A percentile compares a stretch with the other conserved stretches of the same genome.
Evolutionary conservation across 1,140 invertebrate genomes (phyloP).

Genomic region (Tetramorium alpestre): DNA sequence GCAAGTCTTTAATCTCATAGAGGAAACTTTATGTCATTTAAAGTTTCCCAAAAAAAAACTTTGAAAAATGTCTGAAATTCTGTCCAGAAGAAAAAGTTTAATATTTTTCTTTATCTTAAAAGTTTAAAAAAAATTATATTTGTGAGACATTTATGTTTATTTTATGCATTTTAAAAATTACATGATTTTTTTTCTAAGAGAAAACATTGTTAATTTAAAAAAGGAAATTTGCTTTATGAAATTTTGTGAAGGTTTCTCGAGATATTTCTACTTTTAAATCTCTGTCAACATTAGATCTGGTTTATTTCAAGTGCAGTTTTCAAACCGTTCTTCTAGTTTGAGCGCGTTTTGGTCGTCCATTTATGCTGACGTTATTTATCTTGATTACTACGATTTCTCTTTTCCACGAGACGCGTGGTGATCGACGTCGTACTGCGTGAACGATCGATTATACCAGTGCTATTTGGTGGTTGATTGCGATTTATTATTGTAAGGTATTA

Average conservation of each 20-base stretch:
- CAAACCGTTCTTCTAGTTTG: not conserved
- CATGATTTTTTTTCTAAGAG: not conserved
- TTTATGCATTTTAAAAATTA: not conserved
- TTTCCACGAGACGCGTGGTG: slow-evolving; percentile 31
- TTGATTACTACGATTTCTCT: slow-evolving; percentile 51
- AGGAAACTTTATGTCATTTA: not conserved
- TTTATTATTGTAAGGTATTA: slow-evolving; percentile 51
- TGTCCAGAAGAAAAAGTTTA: not conserved
- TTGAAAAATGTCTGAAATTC: not conserved
- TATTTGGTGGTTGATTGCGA: slow-evolving; percentile 51
- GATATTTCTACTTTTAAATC: not conserved
- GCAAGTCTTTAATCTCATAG: not conserved
- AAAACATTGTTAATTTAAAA: not conserved
- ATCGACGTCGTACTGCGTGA: slow-evolving; percentile 30
- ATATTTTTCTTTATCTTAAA: not conserved
- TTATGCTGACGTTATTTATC: slow-evolving; percentile 52
- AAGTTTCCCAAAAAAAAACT: not conserved
- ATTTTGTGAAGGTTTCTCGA: not conserved
- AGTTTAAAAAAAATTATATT: not conserved
- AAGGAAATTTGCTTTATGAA: not conserved
- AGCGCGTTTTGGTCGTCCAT: slow-evolving; percentile 20
- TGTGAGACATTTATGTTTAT: no score
- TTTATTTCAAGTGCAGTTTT: not conserved
- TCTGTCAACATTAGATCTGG: not conserved
- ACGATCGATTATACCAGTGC: slow-evolving; percentile 43